Evolutionary conservation across 2,113 vertebrate species (phyloP), one percentile per base, ranked within the genome.

Genomic region (Campylorhamphus procurvoides): DNA sequence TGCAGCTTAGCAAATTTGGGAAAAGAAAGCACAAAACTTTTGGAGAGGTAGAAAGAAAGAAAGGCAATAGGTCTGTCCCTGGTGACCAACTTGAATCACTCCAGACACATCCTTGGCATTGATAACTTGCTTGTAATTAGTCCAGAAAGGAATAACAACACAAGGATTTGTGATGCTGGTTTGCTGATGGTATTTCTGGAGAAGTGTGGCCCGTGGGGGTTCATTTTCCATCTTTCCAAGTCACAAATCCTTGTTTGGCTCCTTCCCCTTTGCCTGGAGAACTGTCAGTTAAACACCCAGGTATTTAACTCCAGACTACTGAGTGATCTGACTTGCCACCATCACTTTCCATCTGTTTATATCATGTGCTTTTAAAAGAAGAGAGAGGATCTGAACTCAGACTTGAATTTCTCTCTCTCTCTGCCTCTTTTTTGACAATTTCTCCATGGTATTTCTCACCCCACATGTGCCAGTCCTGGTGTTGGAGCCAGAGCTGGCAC

Each of bases 261-360:
- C 79, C 44, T n/a, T 33, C 29, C 37, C 39, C 40, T 2, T 20
- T 17, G 39, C 80, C 90, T 24, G 46, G 24, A 82, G 76, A 77
- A 23, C 76, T 71, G 84, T 50, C 96, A 67, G 5, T 89, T 82
- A 50, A 93, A 94, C 60, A 80, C 71, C 62, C 44, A 67, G 91
- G 49, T 87, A 35, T 93, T 95, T 83, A 78, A 93, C 66, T 88
- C 86, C 87, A 71, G 93, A 31, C 62, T 72, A 10, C 4, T 49
- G 77, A 96, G 95, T 4, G 29, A 68, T 81, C 91, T 49, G 79
- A 92, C 93, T 64, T 90, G 88, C 95, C 97, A 90, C 90, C 84
- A 59, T 60, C 76, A 3, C 66, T 73, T 85, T 55, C 84, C 89
- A 82, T 80, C 93, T 73, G 88, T 53, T 87, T 63, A 55, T 29